phyloP scores from a whole-genome alignment of 1,140 invertebrate species.

The Epicauta chinensis region DNA sequence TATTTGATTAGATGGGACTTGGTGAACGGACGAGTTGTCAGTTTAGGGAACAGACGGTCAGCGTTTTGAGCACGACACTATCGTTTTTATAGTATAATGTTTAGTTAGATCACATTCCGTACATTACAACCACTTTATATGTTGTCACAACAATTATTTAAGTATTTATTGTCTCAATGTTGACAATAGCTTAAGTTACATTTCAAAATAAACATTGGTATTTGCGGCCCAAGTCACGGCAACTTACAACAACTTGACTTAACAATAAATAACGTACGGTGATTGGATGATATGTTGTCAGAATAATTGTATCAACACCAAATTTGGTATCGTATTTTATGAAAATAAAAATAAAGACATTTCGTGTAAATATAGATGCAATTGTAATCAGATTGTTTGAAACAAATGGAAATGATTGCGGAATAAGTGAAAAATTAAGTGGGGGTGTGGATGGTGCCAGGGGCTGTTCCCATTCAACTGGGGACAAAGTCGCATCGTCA shows the following conservation, averaged over 20 bases:
- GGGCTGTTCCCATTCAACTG: neutral
- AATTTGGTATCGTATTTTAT: too few relatives aligned
- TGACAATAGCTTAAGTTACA: conserved; percentile 23
- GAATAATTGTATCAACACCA: too few relatives aligned
- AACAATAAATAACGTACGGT: conserved; percentile 20
- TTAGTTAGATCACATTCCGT: conserved; percentile 24
- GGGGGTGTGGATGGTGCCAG: neutral
- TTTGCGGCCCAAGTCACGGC: conserved; percentile 12
- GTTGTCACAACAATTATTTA: conserved; percentile 26
- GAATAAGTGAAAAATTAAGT: neutral
- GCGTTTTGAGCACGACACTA: conserved; percentile 11
- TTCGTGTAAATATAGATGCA: neutral
- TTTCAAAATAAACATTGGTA: conserved; percentile 27
- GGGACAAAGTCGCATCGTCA: conserved; percentile 14
- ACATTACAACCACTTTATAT: conserved; percentile 18
- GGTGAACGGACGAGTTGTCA: conserved; percentile 16
- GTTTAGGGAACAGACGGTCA: conserved; percentile 6
- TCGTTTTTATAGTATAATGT: conserved; percentile 22
- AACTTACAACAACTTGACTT: conserved; percentile 8
- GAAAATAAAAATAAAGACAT: too few relatives aligned
- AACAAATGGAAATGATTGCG: neutral
- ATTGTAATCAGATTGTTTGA: neutral
- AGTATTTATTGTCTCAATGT: conserved; percentile 23
- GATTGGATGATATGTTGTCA: conserved; percentile 21
- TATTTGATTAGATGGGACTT: conserved; percentile 15